Conservation (phyloP, 2,888 invertebrate species). For the Agriopis marginaria region DNA sequence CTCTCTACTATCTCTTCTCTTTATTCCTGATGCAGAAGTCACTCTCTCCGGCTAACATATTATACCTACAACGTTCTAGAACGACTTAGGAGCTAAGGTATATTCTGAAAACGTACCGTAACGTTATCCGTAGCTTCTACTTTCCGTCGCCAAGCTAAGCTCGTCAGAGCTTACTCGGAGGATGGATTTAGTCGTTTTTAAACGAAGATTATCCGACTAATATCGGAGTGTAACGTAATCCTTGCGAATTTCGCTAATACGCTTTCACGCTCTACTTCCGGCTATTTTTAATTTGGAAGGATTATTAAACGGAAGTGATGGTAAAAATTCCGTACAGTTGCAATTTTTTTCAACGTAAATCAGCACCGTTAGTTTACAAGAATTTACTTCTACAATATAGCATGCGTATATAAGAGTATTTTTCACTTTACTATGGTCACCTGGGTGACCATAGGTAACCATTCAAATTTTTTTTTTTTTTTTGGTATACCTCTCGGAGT, state of each 20-base stretch:
- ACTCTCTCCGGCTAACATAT: too few species aligned
- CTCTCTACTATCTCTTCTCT: too few species aligned
- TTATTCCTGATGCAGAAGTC: too few species aligned
- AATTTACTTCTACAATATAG: too few species aligned
- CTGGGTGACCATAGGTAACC: too few species aligned
- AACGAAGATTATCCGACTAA: conserved; percentile 57
- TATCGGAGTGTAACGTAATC: conserved; percentile 52
- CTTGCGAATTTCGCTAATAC: conserved; percentile 38
- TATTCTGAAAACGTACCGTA: not conserved
- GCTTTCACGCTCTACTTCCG: conserved; percentile 37
- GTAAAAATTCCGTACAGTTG: not conserved
- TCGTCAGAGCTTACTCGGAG: conserved; percentile 50
- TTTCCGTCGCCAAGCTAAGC: conserved; percentile 26
- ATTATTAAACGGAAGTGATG: conserved; percentile 25
- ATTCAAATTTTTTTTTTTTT: too few species aligned
- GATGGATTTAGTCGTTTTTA: conserved; percentile 48
- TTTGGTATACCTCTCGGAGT: too few species aligned
- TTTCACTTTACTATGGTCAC: too few species aligned
- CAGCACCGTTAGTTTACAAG: too few species aligned
- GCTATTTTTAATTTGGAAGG: conserved; percentile 44
- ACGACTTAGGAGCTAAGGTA: not conserved
- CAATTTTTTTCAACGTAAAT: not conserved
- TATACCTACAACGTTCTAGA: not conserved
- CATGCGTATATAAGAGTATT: too few species aligned
- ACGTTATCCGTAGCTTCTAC: conserved; percentile 17